Evolutionary conservation across 30 jellyfish, hydroid and myxozoan genomes (phyloP).

Genomic region (Sanderia malayensis): DNA sequence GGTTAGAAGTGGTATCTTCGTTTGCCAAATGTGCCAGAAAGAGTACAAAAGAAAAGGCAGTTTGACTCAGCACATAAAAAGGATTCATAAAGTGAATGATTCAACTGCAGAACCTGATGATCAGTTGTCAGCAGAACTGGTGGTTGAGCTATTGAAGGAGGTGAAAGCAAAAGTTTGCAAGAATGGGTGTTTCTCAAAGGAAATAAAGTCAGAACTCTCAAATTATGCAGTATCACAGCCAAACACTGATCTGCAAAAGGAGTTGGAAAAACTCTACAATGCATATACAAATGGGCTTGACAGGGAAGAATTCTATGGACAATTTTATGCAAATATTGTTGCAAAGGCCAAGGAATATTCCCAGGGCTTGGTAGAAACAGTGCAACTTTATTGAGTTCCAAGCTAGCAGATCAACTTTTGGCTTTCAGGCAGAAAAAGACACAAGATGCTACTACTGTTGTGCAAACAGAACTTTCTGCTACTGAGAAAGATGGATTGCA

Average conservation of each 20-base stretch:
- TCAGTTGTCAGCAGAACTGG: conserved; percentile 10
- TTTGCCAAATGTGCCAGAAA: conserved; percentile 26
- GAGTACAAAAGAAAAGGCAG: conserved; percentile 30
- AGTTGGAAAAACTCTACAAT: conserved; percentile 5
- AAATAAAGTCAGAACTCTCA: conserved; percentile 2
- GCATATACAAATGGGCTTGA: conserved; percentile 12
- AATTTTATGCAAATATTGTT: conserved; percentile 11
- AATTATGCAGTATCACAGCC: conserved; percentile 5
- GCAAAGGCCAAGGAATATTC: conserved; percentile 17
- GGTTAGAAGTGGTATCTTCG: conserved; percentile 15
- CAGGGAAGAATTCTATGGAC: neutral
- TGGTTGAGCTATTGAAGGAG: conserved; percentile 3
- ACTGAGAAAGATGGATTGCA: conserved; percentile 21
- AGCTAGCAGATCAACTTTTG: conserved; percentile 25
- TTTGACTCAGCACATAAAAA: conserved; percentile 12
- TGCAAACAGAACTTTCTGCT: neutral
- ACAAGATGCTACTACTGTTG: neutral
- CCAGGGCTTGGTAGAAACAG: conserved; percentile 22
- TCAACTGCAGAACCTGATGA: conserved; percentile 13
- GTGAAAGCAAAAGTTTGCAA: neutral
- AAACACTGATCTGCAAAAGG: conserved; percentile 4
- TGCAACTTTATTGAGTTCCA: conserved; percentile 25
- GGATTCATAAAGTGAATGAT: neutral
- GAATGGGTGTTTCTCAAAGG: conserved; percentile 13
- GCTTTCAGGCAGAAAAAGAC: conserved; percentile 1